Percentiles rank a stretch among this genome's conserved stretches.
Conservation (phyloP, 2,888 invertebrate genomes). For the Ectemnius lituratus region DNA sequence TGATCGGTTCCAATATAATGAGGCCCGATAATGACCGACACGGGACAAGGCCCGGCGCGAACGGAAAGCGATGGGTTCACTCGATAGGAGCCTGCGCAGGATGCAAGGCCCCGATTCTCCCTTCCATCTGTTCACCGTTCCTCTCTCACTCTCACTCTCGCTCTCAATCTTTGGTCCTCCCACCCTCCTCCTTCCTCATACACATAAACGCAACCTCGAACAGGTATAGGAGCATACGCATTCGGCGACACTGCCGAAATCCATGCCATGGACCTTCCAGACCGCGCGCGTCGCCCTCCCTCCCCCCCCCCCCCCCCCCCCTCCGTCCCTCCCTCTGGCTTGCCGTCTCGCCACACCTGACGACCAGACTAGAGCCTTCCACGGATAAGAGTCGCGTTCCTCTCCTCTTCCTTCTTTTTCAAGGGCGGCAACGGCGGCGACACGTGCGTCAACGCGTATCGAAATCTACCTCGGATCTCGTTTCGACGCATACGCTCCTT, state of each 20-base stretch:
- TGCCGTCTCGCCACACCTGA: slow-evolving; percentile 2
- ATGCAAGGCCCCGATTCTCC: slow-evolving; percentile 45
- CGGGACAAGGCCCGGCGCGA: slow-evolving; percentile 71
- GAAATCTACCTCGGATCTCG: slow-evolving; percentile 13
- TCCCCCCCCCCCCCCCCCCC: too few relatives aligned
- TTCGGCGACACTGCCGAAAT: slow-evolving; percentile 1
- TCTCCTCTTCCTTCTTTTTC: slow-evolving; percentile 24
- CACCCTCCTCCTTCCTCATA: slow-evolving; percentile 23
- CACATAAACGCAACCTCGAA: background rate
- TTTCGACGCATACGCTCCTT: background rate
- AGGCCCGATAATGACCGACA: slow-evolving; percentile 77
- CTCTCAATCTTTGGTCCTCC: slow-evolving; percentile 11
- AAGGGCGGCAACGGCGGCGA: background rate
- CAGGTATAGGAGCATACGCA: background rate
- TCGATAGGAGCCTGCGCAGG: slow-evolving; percentile 62
- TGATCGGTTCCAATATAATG: slow-evolving; percentile 77
- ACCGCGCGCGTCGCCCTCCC: too few relatives aligned
- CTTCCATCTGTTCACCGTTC: background rate
- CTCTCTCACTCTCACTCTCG: too few relatives aligned
- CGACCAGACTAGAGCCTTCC: slow-evolving; percentile 10
- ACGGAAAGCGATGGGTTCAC: slow-evolving; percentile 71
- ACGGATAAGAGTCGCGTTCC: slow-evolving; percentile 14
- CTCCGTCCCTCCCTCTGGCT: background rate
- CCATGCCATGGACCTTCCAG: background rate
- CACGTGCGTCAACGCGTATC: slow-evolving; percentile 39